Evolutionary conservation across 2,113 vertebrate species (phyloP).

Genomic region (Microcebus lehilahytsara): DNA sequence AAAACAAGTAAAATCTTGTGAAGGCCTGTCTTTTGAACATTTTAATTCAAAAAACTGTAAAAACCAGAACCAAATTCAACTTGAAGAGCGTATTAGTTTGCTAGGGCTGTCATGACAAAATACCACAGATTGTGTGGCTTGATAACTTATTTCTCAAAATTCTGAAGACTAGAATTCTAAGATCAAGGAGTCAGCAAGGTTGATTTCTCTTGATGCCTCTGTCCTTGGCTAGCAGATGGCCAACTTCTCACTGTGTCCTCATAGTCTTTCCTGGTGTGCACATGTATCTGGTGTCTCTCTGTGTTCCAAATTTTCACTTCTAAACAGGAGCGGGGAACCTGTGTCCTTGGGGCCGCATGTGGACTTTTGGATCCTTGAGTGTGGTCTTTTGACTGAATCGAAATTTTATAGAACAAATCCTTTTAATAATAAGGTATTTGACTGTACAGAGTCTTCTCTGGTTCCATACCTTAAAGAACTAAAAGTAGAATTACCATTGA

Average conservation of each 20-base stretch:
- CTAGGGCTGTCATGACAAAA: background rate
- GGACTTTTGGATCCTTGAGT: too few species aligned
- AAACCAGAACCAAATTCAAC: background rate
- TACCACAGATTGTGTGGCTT: background rate
- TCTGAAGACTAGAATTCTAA: background rate
- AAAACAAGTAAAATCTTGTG: background rate
- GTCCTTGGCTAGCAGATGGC: background rate
- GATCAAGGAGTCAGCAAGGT: background rate
- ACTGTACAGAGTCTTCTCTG: too few species aligned
- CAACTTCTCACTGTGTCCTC: background rate
- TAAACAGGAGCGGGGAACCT: background rate
- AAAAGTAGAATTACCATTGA: too few species aligned
- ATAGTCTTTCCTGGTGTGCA: background rate
- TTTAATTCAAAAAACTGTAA: background rate
- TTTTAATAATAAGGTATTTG: too few species aligned
- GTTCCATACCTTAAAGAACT: too few species aligned
- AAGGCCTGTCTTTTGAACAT: background rate
- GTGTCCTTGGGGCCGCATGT: too few species aligned
- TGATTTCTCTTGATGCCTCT: background rate
- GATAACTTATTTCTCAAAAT: background rate
- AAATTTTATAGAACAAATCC: too few species aligned
- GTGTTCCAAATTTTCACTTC: background rate
- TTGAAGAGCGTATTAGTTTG: background rate
- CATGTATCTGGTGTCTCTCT: background rate
- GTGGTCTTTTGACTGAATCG: too few species aligned